Percentiles rank a stretch among this genome's conserved stretches.
phyloP scores from a whole-genome alignment of 2,888 invertebrate genomes.

The Acrocera orbiculus region DNA sequence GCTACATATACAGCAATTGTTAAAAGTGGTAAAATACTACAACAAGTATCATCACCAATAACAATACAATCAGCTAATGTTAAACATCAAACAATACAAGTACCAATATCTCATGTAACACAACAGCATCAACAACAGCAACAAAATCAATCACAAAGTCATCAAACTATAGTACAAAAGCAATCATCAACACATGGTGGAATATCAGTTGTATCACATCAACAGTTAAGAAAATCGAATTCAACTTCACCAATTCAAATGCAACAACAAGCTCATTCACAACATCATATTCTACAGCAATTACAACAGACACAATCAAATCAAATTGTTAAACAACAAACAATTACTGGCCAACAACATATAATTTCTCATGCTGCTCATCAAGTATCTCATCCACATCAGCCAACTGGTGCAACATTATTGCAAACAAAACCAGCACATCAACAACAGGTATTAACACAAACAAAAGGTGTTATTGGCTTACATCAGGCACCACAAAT shows the following conservation, averaged over 20 bases:
- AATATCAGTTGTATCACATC: constrained; percentile 17
- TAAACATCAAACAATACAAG: constrained; percentile 30
- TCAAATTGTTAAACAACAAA: constrained; percentile 14
- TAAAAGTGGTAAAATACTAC: constrained; percentile 8
- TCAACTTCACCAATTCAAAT: constrained; percentile 4
- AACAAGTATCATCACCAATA: constrained; percentile 4
- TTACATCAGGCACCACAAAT: constrained; percentile 30
- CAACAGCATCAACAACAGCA: constrained; percentile 14
- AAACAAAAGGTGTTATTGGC: constrained; percentile 24
- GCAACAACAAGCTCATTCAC: constrained; percentile 1
- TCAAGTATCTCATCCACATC: constrained; percentile 25
- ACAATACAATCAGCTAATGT: constrained; percentile 16
- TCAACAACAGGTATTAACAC: constrained; percentile 11
- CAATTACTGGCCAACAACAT: constrained; percentile 16
- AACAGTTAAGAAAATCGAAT: constrained; percentile 14
- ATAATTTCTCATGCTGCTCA: constrained; percentile 17
- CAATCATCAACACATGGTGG: constrained; percentile 11
- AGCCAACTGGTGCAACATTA: constrained; percentile 18
- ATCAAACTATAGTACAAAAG: too few relatives aligned
- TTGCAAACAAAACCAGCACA: constrained; percentile 15
- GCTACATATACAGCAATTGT: constrained; percentile 14
- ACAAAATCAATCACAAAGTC: neutral
- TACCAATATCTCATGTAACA: constrained; percentile 31
- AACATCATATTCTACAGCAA: constrained; percentile 8
- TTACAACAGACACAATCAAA: constrained; percentile 20